Conservation (phyloP, 1,140 invertebrate genomes). For the Ruditapes philippinarum region DNA sequence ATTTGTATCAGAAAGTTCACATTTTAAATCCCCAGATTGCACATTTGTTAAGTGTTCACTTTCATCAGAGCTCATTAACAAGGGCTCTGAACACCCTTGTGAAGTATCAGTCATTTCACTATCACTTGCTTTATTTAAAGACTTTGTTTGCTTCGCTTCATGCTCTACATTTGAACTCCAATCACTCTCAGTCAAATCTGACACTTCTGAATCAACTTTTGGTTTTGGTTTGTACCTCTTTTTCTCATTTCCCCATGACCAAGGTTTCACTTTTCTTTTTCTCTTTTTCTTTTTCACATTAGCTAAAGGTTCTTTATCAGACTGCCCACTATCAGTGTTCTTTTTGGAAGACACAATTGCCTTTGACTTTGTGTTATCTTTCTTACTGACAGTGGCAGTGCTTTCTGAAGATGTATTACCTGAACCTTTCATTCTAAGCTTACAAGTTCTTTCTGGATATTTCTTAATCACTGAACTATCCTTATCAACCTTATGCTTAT, state of each 20-base stretch:
- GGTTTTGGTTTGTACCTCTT: conserved; percentile 59
- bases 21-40: not conserved
- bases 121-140: not conserved
- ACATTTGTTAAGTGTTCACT: not conserved
- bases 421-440: conserved; percentile 17
- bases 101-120: not conserved
- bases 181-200: conserved; percentile 11
- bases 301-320: not conserved
- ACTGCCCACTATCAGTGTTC: not conserved
- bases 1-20: not conserved
- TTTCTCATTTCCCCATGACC: conserved; percentile 67
- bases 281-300: conserved; percentile 54
- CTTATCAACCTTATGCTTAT: conserved; percentile 35
- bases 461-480: conserved; percentile 29
- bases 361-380: not conserved
- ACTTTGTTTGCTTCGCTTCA: not conserved
- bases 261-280: conserved; percentile 64
- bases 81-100: not conserved
- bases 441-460: conserved; percentile 63
- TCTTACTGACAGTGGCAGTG: conserved; percentile 20
- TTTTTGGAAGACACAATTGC: not conserved
- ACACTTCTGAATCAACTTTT: conserved; percentile 12
- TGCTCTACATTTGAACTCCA: not conserved
- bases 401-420: too few relatives aligned
- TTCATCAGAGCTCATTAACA: not conserved